A percentile compares a stretch with the other conserved stretches of the same genome.
These are phyloP conservation scores for Chlorops oryzae DNA, from an alignment of 1,140 invertebrate genomes.

Conservation along the genomic window DNA sequence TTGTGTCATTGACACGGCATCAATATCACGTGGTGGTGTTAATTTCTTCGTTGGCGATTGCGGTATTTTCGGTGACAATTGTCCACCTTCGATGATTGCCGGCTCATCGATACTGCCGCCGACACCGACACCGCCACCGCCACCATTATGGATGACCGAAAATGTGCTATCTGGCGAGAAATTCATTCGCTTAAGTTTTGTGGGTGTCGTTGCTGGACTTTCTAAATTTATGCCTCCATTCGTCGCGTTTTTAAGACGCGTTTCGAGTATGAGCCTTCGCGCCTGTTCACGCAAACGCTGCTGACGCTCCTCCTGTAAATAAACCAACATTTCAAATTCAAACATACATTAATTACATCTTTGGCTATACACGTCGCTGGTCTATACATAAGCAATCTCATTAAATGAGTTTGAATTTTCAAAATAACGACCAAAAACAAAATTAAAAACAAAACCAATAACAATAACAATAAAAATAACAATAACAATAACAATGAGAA, in stretches of 20 bases:
- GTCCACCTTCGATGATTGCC: too few species aligned
- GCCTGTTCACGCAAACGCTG: slow-evolving; percentile 79
- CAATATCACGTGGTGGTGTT: slow-evolving; percentile 25
- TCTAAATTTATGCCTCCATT: slow-evolving; percentile 28
- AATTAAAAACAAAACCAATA: too few species aligned
- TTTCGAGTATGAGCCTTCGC: slow-evolving; percentile 81
- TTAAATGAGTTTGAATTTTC: too few species aligned
- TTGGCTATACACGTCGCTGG: too few species aligned
- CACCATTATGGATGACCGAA: slow-evolving; percentile 41
- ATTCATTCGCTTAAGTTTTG: slow-evolving; percentile 35
- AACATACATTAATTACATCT: too few species aligned
- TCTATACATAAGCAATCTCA: too few species aligned
- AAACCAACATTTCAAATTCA: too few species aligned
- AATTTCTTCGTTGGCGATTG: slow-evolving; percentile 28
- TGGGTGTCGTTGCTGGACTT: slow-evolving; percentile 32
- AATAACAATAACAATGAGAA: too few species aligned
- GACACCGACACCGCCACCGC: slow-evolving; percentile 16
- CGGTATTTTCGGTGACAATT: slow-evolving; percentile 8
- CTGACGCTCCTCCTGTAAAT: slow-evolving; percentile 73
- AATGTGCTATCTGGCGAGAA: slow-evolving; percentile 43
- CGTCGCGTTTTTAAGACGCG: slow-evolving; percentile 57
- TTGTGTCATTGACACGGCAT: slow-evolving; percentile 6
- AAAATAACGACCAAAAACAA: too few species aligned
- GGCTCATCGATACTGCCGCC: slow-evolving; percentile 3
- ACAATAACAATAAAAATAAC: too few species aligned